Conservation (phyloP, 64 coral and sea anemone genomes). For the Trachythela sp. region DNA sequence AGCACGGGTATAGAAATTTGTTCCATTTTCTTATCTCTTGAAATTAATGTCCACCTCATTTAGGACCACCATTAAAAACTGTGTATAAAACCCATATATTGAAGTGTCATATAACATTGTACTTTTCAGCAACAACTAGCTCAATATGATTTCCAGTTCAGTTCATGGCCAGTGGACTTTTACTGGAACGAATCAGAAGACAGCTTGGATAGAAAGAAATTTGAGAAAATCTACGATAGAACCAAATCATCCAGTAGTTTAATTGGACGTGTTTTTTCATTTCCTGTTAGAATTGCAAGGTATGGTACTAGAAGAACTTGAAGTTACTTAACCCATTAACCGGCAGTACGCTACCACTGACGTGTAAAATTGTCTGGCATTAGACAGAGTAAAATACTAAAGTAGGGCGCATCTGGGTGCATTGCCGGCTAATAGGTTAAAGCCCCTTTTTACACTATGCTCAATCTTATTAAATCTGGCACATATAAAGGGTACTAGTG, state of each 20-base stretch:
- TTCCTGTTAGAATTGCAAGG: neutral
- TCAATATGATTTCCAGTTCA: neutral
- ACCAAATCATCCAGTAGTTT: neutral
- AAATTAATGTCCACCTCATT: neutral
- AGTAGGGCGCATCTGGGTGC: too few relatives aligned
- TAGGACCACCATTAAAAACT: too few relatives aligned
- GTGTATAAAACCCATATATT: neutral
- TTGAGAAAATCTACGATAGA: neutral
- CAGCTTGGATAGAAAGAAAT: neutral
- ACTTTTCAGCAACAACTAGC: neutral
- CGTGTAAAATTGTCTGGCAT: too few relatives aligned
- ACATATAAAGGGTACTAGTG: too few relatives aligned
- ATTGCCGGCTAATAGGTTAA: too few relatives aligned
- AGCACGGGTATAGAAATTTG: neutral
- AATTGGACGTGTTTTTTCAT: neutral
- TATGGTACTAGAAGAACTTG: too few relatives aligned
- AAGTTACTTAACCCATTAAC: too few relatives aligned
- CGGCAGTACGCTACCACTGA: too few relatives aligned
- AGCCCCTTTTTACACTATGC: too few relatives aligned
- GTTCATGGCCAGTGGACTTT: constrained; percentile 14
- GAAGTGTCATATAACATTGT: neutral
- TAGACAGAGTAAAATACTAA: too few relatives aligned
- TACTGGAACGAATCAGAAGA: neutral
- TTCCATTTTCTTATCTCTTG: neutral
- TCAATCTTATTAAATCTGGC: too few relatives aligned